These are phyloP conservation scores for Brachystomella parvula DNA, from an alignment of 1,140 invertebrate genomes.

Conservation along the genomic window DNA sequence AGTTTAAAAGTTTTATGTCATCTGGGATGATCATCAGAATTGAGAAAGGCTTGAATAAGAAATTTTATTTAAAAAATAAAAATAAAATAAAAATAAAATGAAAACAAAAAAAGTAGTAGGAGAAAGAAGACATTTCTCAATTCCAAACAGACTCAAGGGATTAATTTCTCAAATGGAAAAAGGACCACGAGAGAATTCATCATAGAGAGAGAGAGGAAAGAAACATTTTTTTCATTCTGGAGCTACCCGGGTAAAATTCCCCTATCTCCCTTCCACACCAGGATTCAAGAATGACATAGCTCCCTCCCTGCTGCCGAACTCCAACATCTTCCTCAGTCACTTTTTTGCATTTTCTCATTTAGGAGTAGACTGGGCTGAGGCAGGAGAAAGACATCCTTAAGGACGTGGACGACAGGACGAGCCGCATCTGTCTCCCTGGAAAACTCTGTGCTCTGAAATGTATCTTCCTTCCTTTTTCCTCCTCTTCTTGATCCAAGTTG, in stretches of 20 bases:
- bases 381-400: background rate
- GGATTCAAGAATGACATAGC: too few species aligned
- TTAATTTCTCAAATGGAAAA: constrained; percentile 20
- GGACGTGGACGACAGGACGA: background rate
- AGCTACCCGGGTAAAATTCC: too few species aligned
- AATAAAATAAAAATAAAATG: too few species aligned
- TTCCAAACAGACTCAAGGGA: constrained; percentile 10
- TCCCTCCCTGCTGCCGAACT: constrained; percentile 1
- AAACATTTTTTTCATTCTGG: background rate
- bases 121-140: constrained; percentile 11
- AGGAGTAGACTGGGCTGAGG: background rate
- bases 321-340: constrained; percentile 6
- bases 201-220: background rate
- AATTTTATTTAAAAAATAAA: background rate
- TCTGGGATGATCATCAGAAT: constrained; percentile 5
- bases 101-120: too few species aligned
- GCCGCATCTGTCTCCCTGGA: constrained; percentile 1
- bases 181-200: constrained; percentile 16
- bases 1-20: constrained; percentile 11
- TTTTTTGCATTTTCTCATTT: constrained; percentile 12
- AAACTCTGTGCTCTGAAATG: too few species aligned
- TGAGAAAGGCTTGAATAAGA: background rate
- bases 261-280: too few species aligned
- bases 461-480: background rate
- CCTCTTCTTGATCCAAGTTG: background rate